Base-by-base conservation (phyloP, 2,797 vertebrate genomes). In the Somateria mollissima region DNA sequence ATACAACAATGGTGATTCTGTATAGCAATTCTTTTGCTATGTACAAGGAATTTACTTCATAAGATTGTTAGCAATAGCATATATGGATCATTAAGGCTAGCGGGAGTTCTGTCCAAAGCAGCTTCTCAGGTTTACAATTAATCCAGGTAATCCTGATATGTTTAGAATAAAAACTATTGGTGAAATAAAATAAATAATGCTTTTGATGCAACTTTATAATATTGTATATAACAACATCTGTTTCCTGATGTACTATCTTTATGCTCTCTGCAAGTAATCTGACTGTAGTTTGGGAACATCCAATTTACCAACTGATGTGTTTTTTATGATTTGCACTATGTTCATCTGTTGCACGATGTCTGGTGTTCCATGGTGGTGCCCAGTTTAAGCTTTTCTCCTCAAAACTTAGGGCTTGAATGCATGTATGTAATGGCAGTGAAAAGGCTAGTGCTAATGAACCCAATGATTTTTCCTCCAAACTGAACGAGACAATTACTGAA, bases 201-300 rank as follows among this genome's bases (percentile, higher is more conserved):
- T 51, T 89, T 91, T 66, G 16, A 62, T 75, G 32, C 24, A 65
- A 24, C 8, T 75, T 87, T 5, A 13, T 45, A 8, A 41, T 4
- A 18, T 4, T 5, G 4, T 20, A 1, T 34, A 3, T 43, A 67
- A 27, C 8, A 24, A 8, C 27, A 36, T 8, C 19, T 62, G 6
- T n/a, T 82, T 36, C 24, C 56, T 64, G 16, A 18, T n/a, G 7
- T 10, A 3, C 11, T 30, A 14, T 76, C 5, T 69, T 74, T 3
- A 16, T 0, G 0, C 20, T 67, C 27, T 64, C 36, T 74, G 27
- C 22, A 54, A 62, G 17, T 14, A n/a, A 11, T n/a, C 24, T 53
- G 34, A 25, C n/a, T 58, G n/a, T 30, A 66, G 16, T 43, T 80
- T 84, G 82, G 60, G 92, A 91, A 91, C 61, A 28, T 8, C 6